Evolutionary conservation across 2,113 vertebrate genomes (phyloP).

Genomic region (Pseudopipra pipra): DNA sequence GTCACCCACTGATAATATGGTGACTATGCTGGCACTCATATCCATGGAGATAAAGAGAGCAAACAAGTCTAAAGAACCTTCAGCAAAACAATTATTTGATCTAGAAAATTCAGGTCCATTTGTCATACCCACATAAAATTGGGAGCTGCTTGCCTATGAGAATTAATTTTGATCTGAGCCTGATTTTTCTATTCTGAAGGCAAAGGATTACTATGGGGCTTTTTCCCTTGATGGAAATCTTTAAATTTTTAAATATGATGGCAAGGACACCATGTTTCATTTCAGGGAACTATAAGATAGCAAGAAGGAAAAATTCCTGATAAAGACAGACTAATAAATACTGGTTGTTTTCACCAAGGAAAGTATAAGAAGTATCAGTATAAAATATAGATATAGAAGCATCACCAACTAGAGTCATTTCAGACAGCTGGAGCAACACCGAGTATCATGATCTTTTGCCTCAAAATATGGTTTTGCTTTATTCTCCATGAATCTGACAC

Average conservation of each 20-base stretch:
- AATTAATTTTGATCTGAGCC: not conserved
- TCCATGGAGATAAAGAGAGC: not conserved
- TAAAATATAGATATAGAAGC: not conserved
- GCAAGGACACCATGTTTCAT: not conserved
- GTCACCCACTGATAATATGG: not conserved
- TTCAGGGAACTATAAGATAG: not conserved
- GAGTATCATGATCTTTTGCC: not conserved
- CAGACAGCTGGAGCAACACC: not conserved
- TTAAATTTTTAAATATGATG: not conserved
- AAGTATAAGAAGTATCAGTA: too few relatives aligned
- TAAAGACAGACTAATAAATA: not conserved
- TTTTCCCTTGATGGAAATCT: not conserved
- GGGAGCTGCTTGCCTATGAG: not conserved
- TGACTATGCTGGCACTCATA: not conserved
- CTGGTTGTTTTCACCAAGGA: not conserved
- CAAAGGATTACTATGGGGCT: not conserved
- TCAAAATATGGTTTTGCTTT: not conserved
- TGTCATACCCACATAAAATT: not conserved
- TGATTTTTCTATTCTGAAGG: not conserved
- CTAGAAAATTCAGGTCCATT: not conserved
- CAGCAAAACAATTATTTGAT: not conserved
- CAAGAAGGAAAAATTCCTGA: not conserved
- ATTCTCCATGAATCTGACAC: not conserved
- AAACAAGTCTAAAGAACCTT: not conserved
- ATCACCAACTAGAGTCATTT: not conserved